Conservation (phyloP, 2,113 vertebrate genomes). For the Falco punctatus region DNA sequence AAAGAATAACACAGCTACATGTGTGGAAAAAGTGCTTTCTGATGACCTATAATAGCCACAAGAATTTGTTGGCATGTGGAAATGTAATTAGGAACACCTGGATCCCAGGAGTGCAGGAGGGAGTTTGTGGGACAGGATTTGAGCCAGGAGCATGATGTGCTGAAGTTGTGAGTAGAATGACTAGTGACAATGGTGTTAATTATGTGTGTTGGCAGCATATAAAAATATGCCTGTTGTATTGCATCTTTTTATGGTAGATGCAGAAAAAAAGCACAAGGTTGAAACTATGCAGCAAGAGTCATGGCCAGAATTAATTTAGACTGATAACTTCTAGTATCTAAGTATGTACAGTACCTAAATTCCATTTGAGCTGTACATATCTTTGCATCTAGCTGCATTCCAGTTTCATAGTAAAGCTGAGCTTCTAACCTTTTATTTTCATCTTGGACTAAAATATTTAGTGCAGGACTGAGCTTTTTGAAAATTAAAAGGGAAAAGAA, state of each 20-base stretch:
- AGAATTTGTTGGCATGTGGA: conserved; percentile 1
- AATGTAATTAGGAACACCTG: conserved; percentile 1
- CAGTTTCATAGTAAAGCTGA: background rate
- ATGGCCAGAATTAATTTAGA: background rate
- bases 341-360: background rate
- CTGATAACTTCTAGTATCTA: background rate
- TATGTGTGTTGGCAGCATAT: background rate
- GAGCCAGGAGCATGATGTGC: background rate
- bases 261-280: background rate
- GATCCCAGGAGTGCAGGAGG: background rate
- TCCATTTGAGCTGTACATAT: background rate
- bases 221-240: background rate
- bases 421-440: background rate
- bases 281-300: background rate
- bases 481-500: background rate
- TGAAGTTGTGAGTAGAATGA: background rate
- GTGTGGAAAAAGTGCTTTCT: conserved; percentile 3
- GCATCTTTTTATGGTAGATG: background rate
- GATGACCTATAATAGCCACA: background rate
- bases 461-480: background rate
- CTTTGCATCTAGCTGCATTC: background rate
- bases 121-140: background rate
- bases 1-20: background rate
- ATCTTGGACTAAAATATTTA: background rate
- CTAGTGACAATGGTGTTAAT: background rate